A percentile compares a stretch with the other conserved stretches of the same genome.
Conservation (phyloP, 2,888 invertebrate genomes). For the Unio delphinus region DNA sequence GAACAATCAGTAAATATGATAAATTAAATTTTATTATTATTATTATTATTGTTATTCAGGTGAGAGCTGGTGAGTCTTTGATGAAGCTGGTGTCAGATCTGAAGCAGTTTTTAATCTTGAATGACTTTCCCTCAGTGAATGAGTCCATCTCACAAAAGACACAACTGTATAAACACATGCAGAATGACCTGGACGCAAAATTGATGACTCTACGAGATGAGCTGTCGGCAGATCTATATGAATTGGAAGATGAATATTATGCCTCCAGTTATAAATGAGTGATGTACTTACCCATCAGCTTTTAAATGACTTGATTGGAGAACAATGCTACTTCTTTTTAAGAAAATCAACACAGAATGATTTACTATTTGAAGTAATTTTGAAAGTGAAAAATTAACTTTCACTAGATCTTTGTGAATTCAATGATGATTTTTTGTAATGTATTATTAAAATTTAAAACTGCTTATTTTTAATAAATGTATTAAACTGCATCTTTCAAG, state of each 20-base stretch:
- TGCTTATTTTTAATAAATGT: too few species aligned
- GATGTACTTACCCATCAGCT: too few species aligned
- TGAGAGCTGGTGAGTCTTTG: conserved; percentile 94
- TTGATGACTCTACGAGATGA: conserved; percentile 93
- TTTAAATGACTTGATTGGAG: too few species aligned
- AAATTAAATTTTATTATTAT: not conserved
- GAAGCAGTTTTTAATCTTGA: conserved; percentile 96
- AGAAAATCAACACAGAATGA: too few species aligned
- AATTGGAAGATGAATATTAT: conserved; percentile 94
- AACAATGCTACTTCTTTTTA: too few species aligned
- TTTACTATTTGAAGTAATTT: too few species aligned
- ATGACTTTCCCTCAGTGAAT: conserved; percentile 98
- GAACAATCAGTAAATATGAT: not conserved
- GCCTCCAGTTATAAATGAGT: conserved; percentile 67
- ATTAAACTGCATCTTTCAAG: too few species aligned
- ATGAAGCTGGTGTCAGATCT: conserved; percentile 98
- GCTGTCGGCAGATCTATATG: conserved; percentile 93
- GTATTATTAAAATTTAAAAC: too few species aligned
- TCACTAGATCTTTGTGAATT: too few species aligned
- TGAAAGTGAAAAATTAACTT: too few species aligned
- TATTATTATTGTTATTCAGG: conserved; percentile 72
- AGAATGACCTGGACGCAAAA: conserved; percentile 93
- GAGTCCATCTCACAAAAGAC: conserved; percentile 96
- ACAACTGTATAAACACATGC: conserved; percentile 89
- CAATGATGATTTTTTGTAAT: too few species aligned